Evolutionary conservation across 1,140 invertebrate genomes (phyloP).

Genomic region (Diplogasteroides magnus): DNA sequence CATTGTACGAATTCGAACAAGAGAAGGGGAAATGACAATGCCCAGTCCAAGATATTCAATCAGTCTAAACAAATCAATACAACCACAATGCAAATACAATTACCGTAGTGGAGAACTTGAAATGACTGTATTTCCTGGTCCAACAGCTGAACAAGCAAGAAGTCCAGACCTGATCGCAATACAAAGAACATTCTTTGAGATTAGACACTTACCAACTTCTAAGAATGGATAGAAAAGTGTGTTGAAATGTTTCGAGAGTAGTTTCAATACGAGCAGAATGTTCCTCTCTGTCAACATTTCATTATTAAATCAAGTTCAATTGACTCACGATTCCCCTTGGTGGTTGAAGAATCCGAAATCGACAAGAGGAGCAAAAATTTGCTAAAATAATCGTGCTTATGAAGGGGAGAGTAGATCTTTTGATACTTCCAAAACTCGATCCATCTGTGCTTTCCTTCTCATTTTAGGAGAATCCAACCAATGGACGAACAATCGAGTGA

Average conservation of each 20-base stretch:
- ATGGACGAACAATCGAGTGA: conserved; percentile 24
- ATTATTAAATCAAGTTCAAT: not conserved
- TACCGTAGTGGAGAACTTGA: conserved; percentile 21
- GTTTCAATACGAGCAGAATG: not conserved
- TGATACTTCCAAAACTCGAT: conserved; percentile 23
- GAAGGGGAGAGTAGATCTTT: not conserved
- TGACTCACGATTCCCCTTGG: not conserved
- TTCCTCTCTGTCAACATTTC: not conserved
- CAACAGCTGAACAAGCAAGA: conserved; percentile 27
- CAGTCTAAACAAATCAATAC: conserved; percentile 14
- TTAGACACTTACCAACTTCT: conserved; percentile 5
- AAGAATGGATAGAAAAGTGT: conserved; percentile 21
- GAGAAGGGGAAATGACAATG: conserved; percentile 20
- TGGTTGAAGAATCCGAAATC: conserved; percentile 34
- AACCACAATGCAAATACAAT: conserved; percentile 1
- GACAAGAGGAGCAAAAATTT: conserved; percentile 32
- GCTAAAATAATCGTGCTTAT: conserved; percentile 3
- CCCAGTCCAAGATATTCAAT: conserved; percentile 32
- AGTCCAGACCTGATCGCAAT: conserved; percentile 13
- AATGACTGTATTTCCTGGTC: conserved; percentile 15
- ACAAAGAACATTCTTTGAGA: not conserved
- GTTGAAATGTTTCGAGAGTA: conserved; percentile 14
- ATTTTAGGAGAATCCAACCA: conserved; percentile 29
- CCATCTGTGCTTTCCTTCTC: conserved; percentile 21
- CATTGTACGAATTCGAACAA: conserved; percentile 27